Conservation (phyloP, 2,888 invertebrate species). For the Phorcus lineatus region DNA sequence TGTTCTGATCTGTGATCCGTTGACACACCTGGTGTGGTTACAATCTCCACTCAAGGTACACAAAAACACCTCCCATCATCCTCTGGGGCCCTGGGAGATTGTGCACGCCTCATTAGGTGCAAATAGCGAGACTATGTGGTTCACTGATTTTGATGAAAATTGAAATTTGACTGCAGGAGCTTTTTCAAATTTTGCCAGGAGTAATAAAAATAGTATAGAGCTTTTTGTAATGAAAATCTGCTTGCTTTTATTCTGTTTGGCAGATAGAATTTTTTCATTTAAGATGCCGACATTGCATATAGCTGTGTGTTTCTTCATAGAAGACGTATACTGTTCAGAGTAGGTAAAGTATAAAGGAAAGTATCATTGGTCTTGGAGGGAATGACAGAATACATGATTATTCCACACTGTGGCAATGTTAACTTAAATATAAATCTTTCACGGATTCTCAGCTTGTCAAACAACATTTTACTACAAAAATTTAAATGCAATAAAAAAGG, state of each 20-base stretch:
- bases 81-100: not conserved
- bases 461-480: no score
- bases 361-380: no score
- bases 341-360: no score
- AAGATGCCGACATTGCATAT: no score
- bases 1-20: no score
- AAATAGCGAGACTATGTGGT: not conserved
- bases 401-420: no score
- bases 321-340: no score
- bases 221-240: not conserved
- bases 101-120: not conserved
- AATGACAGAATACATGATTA: no score
- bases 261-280: not conserved
- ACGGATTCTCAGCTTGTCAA: no score
- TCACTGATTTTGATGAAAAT: not conserved
- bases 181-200: not conserved
- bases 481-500: no score
- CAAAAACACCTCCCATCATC: not conserved
- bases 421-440: no score
- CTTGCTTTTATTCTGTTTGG: not conserved
- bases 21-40: not conserved
- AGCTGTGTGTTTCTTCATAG: no score
- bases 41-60: not conserved
- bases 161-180: not conserved
- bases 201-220: not conserved